phyloP scores from a whole-genome alignment of 2,888 invertebrate species.

The Yponomeuta plumbellus region DNA sequence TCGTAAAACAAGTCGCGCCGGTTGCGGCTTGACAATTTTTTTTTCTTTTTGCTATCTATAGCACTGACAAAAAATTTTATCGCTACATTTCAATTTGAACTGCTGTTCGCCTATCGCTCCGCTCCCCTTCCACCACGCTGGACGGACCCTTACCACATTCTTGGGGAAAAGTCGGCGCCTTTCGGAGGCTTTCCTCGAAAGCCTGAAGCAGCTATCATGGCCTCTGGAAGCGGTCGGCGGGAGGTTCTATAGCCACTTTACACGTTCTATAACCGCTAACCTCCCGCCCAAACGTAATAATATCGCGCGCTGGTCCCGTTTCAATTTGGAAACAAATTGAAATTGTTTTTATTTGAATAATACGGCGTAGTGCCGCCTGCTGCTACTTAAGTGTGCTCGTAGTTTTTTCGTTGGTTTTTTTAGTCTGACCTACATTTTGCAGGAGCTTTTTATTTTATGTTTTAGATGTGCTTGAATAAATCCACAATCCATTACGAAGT shows the following conservation, averaged over 20 bases:
- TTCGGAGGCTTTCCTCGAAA: constrained; percentile 70
- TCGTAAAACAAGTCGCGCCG: no score
- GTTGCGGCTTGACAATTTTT: no score
- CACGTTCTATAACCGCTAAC: constrained; percentile 73
- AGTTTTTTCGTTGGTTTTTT: constrained; percentile 5
- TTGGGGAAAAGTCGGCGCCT: constrained; percentile 42
- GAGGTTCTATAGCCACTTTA: constrained; percentile 71
- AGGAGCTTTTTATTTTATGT: neutral
- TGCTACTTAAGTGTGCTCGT: constrained; percentile 20
- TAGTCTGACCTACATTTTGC: neutral
- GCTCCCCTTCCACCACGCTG: neutral
- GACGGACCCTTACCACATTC: neutral
- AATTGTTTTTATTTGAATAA: constrained; percentile 78
- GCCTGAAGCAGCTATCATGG: constrained; percentile 69
- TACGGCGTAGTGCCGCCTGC: constrained; percentile 44
- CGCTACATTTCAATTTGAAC: neutral
- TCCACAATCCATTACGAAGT: no score
- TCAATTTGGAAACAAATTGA: constrained; percentile 77
- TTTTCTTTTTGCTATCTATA: no score
- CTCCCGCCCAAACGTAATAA: constrained; percentile 73
- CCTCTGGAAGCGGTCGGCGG: constrained; percentile 68
- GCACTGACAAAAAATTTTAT: no score
- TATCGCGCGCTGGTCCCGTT: constrained; percentile 71
- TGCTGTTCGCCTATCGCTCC: neutral
- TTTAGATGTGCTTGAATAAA: neutral